phyloP scores from a whole-genome alignment of 1,140 invertebrate genomes.

The Drosophila repleta region DNA sequence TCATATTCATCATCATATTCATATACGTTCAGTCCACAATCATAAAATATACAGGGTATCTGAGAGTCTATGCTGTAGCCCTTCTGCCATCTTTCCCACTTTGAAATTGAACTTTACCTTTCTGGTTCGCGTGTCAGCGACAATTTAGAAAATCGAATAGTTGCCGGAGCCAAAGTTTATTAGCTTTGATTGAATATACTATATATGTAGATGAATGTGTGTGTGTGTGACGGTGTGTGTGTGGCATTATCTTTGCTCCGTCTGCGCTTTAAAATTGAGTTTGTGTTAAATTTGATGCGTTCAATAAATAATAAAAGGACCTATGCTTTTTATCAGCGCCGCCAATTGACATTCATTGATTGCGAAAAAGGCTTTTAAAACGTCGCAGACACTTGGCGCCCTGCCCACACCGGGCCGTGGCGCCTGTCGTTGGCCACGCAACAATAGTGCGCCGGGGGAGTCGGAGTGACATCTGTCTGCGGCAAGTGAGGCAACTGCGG shows the following conservation, averaged over 20 bases:
- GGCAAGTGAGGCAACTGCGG: conserved; percentile 9
- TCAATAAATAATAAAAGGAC: conserved; percentile 31
- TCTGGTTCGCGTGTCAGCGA: conserved; percentile 16
- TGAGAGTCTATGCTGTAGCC: background rate
- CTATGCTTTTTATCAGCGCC: background rate
- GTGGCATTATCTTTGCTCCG: background rate
- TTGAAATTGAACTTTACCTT: background rate
- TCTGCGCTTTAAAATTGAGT: conserved; percentile 36
- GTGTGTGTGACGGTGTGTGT: background rate
- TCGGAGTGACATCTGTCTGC: conserved; percentile 76
- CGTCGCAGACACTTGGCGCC: too few species aligned
- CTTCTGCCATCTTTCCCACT: background rate
- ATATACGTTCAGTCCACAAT: too few species aligned
- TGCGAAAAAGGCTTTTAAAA: conserved; percentile 69
- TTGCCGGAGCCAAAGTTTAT: conserved; percentile 7
- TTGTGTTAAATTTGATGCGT: conserved; percentile 23
- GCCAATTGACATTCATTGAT: conserved; percentile 57
- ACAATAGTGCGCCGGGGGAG: conserved; percentile 53
- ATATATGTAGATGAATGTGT: too few species aligned
- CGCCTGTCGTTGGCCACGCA: too few species aligned
- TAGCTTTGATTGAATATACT: conserved; percentile 11
- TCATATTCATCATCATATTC: too few species aligned
- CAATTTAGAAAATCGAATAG: conserved; percentile 15
- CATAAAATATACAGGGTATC: background rate
- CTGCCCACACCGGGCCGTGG: too few species aligned